Base-by-base conservation (phyloP, 2,113 vertebrate genomes). In the Sylvietta virens region DNA sequence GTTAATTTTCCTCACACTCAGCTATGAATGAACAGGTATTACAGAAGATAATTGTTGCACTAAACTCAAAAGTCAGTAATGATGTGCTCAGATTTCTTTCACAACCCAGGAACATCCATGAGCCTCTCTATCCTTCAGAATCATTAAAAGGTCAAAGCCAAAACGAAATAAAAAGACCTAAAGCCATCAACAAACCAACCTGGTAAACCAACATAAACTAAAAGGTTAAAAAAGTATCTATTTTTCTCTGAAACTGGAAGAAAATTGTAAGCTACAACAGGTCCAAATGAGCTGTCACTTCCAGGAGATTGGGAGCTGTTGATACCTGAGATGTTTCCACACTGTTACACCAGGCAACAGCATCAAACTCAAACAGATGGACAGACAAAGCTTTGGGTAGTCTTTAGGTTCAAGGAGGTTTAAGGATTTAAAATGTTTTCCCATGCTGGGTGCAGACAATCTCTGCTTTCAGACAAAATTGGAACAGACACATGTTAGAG, bases 341-440 rank as follows among this genome's bases (percentile, higher is more conserved):
- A 5, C 15, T 30, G 39, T 31, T 58, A 37, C 8, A 73, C 20
- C 64, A 86, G 57, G 76, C 53, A 76, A 72, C 39, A 62, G 57
- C 70, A 69, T 3, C 65, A 44, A 45, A 47, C 37, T 62, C 65
- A 58, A 77, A 73, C 92, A 94, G 90, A 89, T 81, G 92, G 77
- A 86, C 77, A 94, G 79, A 86, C 86, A 83, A 39, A 92, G 95
- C 87, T 94, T 81, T 83, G 77, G 67, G 10, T 31, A 61, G 77
- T 69, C 8, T 2, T 83, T 42, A 71, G 31, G 53, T 82, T 88
- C 67, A 83, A 73, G 72, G 31, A 80, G 72, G 81, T 80, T 94
- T 86, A 93, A 81, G 72, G 90, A 61, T 65, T 95, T 86, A 83
- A 86, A 72, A 77, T 51, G 54, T 88, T 92, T 92, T 86, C 35